Base-by-base conservation (phyloP, 2,797 vertebrate species). In the Pangasius djambal region DNA sequence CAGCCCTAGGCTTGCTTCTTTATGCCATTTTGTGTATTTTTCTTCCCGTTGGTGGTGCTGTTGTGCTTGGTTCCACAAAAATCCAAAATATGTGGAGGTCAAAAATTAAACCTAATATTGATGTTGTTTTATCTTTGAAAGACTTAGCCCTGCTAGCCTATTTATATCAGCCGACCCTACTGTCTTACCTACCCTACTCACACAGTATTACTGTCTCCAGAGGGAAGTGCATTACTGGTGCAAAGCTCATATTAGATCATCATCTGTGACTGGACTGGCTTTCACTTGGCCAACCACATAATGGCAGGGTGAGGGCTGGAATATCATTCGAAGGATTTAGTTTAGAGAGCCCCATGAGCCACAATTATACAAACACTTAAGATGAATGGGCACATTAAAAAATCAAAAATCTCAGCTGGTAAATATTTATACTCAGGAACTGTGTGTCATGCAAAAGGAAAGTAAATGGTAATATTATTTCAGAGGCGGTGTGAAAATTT, bases 331-430 rank as follows among this genome's bases (percentile, higher is more conserved):
- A 81, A 87, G 85, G 78, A 87, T 88, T 89, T 85, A 31, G 84
- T 77, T 83, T 83, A 48, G 72, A 86, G 15, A 48, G 69, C 25
- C 61, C 65, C 59, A 16, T 75, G 25, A 57, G 28, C 87, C 88
- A 84, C 86, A 84, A 88, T 77, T 85, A 86, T 48, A 86, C 86
- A 78, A 63, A 70, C 48, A 74, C 69, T 82, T 87, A 48, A 89
- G 82, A 88, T 87, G 72, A 87, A 91, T 75, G 83, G 78, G 77
- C 40, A 13, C 78, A 88, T 89, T 72, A 88, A 65, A 92, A 77
- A 82, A 67, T 52, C 6, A 65, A 92, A 77, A 82, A 67, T 52
- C 6, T 78, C 57, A 28, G 22, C 22, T 83, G 69, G 72, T 82
- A 90, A 86, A 89, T 55, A 89, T 89, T 87, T 85, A 69, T 57